A percentile compares a stretch with the other conserved stretches of the same genome.
Conservation (phyloP, 2,797 vertebrate genomes). For the Mionectes olivaceus region DNA sequence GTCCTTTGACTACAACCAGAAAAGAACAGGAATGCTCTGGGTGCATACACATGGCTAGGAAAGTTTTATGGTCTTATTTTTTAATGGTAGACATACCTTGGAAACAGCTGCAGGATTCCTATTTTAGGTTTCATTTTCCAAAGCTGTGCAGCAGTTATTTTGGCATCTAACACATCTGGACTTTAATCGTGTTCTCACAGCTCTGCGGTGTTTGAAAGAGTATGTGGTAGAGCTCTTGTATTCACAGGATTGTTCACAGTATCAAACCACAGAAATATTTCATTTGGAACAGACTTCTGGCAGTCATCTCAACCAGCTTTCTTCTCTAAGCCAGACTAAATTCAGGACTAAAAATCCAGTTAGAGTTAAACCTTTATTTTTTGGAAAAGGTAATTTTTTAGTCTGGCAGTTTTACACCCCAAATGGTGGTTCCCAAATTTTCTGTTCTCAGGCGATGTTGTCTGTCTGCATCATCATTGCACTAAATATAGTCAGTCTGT, state of each 20-base stretch:
- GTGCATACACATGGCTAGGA: fast-evolving
- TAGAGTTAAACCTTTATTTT: not conserved
- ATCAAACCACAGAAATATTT: not conserved
- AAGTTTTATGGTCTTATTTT: not conserved
- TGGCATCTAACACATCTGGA: not conserved
- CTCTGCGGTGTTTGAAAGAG: not conserved
- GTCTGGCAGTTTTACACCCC: not conserved
- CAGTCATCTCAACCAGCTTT: not conserved
- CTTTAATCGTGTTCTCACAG: fast-evolving
- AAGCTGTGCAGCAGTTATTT: not conserved
- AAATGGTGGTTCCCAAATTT: not conserved
- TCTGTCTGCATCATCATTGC: not conserved
- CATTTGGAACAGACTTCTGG: not conserved
- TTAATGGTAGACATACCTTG: not conserved
- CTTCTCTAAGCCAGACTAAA: not conserved
- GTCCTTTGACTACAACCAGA: not conserved
- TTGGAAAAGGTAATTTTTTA: not conserved
- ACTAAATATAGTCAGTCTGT: not conserved
- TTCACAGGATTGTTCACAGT: not conserved
- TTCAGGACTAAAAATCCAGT: not conserved
- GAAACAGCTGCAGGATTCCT: not conserved
- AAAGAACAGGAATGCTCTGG: not conserved
- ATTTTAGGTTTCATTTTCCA: constrained; percentile 2
- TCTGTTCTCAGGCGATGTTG: not conserved
- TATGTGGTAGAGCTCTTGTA: not conserved